Percentiles rank a stretch among this genome's conserved stretches.
These are phyloP conservation scores for Neopipo cinnamomea DNA, from an alignment of 2,113 vertebrate species.

Conservation along the genomic window DNA sequence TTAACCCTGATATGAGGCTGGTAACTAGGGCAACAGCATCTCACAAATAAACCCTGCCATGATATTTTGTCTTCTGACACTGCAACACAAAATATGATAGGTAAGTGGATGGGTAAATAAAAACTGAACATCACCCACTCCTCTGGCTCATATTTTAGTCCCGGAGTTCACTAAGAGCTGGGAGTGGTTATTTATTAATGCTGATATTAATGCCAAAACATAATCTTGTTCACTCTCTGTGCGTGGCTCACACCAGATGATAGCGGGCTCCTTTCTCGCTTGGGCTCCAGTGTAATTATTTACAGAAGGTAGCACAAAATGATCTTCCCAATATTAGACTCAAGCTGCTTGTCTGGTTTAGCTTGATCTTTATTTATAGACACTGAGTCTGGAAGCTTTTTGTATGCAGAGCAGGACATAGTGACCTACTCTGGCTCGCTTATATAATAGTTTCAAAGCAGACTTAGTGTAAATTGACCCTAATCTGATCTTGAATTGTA, in stretches of 20 bases:
- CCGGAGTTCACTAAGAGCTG: not conserved
- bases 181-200: constrained; percentile 5
- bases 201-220: not conserved
- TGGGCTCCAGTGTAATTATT: constrained; percentile 14
- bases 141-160: not conserved
- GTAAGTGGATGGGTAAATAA: not conserved
- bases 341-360: constrained; percentile 60
- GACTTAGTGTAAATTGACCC: constrained; percentile 69
- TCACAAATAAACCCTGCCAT: constrained; percentile 18
- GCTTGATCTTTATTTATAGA: constrained; percentile 61
- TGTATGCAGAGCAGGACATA: constrained; percentile 30
- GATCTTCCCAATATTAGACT: constrained; percentile 47
- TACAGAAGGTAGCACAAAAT: constrained; percentile 40
- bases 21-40: constrained; percentile 63
- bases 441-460: constrained; percentile 59
- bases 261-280: not conserved
- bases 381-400: not conserved
- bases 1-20: constrained; percentile 45
- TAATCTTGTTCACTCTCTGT: not conserved
- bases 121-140: not conserved
- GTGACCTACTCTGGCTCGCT: constrained; percentile 48
- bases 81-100: not conserved
- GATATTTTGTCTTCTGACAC: not conserved
- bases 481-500: constrained; percentile 62
- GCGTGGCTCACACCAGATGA: not conserved